phyloP scores from a whole-genome alignment of 2,113 vertebrate genomes.

The Grus americana region DNA sequence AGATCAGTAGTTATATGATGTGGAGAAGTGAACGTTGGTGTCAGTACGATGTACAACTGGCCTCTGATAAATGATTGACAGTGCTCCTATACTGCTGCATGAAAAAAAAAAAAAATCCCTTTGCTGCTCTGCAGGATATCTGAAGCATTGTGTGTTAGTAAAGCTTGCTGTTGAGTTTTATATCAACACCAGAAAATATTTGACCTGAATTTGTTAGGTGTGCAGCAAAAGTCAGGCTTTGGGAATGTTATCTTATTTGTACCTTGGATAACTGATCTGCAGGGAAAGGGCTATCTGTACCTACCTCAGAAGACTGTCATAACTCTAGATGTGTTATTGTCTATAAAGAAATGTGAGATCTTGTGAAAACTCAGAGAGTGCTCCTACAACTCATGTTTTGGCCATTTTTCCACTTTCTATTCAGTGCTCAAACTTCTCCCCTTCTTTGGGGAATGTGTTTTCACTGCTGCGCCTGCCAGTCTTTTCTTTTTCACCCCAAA shows the following conservation, averaged over 20 bases:
- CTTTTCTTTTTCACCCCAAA: neutral
- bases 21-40: neutral
- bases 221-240: neutral
- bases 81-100: neutral
- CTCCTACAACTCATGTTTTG: neutral
- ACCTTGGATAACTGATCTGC: neutral
- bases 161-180: neutral
- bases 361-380: neutral
- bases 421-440: neutral
- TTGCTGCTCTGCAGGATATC: neutral
- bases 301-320: neutral
- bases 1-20: neutral
- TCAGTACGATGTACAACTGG: neutral
- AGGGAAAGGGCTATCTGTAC: neutral
- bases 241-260: neutral
- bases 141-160: neutral
- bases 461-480: neutral
- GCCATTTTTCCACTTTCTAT: neutral
- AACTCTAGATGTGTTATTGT: neutral
- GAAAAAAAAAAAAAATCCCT: neutral
- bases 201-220: neutral
- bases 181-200: neutral
- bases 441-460: neutral
- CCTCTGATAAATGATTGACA: neutral
- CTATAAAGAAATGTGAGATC: neutral